phyloP scores from a whole-genome alignment of 1,140 invertebrate genomes.

The Ostrea edulis region DNA sequence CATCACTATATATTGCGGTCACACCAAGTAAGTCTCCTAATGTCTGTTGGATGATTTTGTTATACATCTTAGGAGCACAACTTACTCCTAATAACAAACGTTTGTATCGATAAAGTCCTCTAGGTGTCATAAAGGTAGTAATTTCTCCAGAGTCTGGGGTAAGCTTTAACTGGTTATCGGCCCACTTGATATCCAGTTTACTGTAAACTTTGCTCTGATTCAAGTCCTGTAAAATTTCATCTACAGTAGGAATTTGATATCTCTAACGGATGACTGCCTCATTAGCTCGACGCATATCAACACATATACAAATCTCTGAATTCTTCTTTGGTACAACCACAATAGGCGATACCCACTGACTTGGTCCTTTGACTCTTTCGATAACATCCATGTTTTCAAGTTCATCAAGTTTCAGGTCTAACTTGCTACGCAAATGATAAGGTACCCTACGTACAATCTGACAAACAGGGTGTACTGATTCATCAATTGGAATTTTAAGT shows the following conservation, averaged over 20 bases:
- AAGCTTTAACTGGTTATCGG: slow-evolving; percentile 69
- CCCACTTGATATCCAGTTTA: slow-evolving; percentile 65
- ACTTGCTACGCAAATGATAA: slow-evolving; percentile 46
- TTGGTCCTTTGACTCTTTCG: slow-evolving; percentile 63
- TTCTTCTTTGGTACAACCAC: slow-evolving; percentile 66
- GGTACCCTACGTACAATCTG: slow-evolving; percentile 60
- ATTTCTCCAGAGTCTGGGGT: slow-evolving; percentile 55
- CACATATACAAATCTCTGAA: slow-evolving; percentile 68
- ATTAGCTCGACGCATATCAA: slow-evolving; percentile 71
- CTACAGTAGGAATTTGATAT: slow-evolving; percentile 68
- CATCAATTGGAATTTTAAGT: slow-evolving; percentile 63
- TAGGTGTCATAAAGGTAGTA: slow-evolving; percentile 59
- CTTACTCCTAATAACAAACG: slow-evolving; percentile 58
- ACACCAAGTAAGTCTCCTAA: slow-evolving; percentile 43
- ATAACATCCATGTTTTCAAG: slow-evolving; percentile 64
- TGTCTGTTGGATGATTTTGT: slow-evolving; percentile 48
- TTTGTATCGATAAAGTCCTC: slow-evolving; percentile 60
- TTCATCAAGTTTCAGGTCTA: slow-evolving; percentile 62
- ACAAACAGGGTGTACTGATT: slow-evolving; percentile 56
- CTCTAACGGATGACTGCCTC: slow-evolving; percentile 66
- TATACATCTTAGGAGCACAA: slow-evolving; percentile 54
- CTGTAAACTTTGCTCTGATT: slow-evolving; percentile 67
- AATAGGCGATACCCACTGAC: slow-evolving; percentile 68
- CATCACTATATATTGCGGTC: slow-evolving; percentile 51
- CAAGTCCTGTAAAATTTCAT: slow-evolving; percentile 66